Evolutionary conservation across 2,797 vertebrate species (phyloP).

Genomic region (Mormyrus proboscirostris): DNA sequence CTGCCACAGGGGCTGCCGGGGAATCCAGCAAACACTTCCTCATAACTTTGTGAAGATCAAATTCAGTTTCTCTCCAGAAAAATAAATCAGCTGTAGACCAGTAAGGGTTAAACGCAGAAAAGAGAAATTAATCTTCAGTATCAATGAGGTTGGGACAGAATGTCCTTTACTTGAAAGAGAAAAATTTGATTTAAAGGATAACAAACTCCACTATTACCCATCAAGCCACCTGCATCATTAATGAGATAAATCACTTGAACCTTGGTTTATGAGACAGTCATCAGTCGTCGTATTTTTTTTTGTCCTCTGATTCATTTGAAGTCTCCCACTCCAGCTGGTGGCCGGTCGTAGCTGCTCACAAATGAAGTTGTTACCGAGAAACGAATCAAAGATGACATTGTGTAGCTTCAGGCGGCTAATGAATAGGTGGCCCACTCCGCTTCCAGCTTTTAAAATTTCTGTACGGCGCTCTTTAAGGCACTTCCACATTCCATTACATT

Average conservation of each 20-base stretch:
- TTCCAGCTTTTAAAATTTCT: not conserved
- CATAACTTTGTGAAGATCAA: not conserved
- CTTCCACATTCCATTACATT: conserved; percentile 4
- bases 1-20: not conserved
- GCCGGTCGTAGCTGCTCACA: conserved; percentile 1
- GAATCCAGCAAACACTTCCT: not conserved
- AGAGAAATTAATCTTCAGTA: not conserved
- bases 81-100: not conserved
- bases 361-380: not conserved
- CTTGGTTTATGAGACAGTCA: not conserved
- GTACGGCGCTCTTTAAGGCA: not conserved
- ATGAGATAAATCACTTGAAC: conserved; percentile 12
- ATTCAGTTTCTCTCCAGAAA: not conserved
- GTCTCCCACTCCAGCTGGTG: conserved; percentile 13
- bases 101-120: not conserved
- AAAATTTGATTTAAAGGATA: conserved; percentile 10
- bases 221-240: conserved; percentile 9
- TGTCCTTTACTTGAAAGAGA: conserved; percentile 2
- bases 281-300: not conserved
- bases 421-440: not conserved
- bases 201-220: conserved; percentile 1
- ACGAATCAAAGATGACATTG: conserved; percentile 15
- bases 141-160: not conserved
- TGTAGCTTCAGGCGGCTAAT: conserved; percentile 5
- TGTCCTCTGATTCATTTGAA: not conserved